These are phyloP conservation scores for Phataginus tricuspis DNA, from an alignment of 2,797 vertebrate species.

Conservation along the genomic window DNA sequence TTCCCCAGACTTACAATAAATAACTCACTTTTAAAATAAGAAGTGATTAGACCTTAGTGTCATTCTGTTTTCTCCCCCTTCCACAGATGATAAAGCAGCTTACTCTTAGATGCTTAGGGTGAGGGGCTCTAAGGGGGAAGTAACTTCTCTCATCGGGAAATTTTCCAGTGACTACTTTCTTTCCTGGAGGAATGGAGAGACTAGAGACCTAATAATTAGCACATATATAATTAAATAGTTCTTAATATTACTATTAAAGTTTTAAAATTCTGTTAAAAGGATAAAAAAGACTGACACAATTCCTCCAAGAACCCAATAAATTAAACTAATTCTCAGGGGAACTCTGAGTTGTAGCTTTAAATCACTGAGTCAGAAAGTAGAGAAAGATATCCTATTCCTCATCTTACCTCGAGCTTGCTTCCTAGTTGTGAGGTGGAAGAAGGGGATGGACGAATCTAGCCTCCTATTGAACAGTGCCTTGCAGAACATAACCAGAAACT, in stretches of 20 bases:
- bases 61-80: not conserved
- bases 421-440: not conserved
- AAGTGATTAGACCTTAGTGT: not conserved
- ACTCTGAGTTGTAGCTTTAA: constrained; percentile 20
- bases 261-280: not conserved
- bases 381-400: not conserved
- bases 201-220: not conserved
- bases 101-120: not conserved
- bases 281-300: not conserved
- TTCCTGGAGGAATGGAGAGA: constrained; percentile 5
- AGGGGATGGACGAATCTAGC: not conserved
- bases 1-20: not conserved
- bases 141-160: not conserved
- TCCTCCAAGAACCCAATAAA: not conserved
- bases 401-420: not conserved
- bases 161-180: not conserved
- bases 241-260: not conserved
- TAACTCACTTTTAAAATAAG: constrained; percentile 42
- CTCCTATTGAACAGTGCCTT: not conserved
- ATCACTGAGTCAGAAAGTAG: not conserved
- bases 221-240: not conserved
- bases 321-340: not conserved
- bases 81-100: not conserved
- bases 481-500: not conserved
- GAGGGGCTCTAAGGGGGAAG: not conserved